Percentiles rank a stretch among this genome's conserved stretches.
phyloP scores from a whole-genome alignment of 30 jellyfish, hydroid and myxozoan species.

The Mastigias papua region DNA sequence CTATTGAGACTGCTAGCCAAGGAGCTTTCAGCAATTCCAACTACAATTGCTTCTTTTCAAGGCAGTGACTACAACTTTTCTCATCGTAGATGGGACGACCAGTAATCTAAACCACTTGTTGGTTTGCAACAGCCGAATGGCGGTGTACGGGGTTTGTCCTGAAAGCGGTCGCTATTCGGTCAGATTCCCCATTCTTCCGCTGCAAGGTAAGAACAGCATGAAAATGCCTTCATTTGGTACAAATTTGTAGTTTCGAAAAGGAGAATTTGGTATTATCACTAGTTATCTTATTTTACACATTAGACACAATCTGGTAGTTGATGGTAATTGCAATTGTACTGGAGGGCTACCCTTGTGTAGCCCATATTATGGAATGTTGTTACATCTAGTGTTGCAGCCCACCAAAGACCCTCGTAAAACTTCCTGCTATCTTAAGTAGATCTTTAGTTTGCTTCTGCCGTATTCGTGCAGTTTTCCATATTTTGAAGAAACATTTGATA shows the following conservation, averaged over 20 bases:
- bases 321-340: too few relatives aligned
- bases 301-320: background rate
- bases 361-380: background rate
- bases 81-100: too few relatives aligned
- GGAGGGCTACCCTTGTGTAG: background rate
- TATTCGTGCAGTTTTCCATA: too few relatives aligned
- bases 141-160: constrained; percentile 3
- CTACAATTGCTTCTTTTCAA: too few relatives aligned
- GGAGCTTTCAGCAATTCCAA: too few relatives aligned
- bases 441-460: too few relatives aligned
- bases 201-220: constrained; percentile 4
- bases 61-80: too few relatives aligned
- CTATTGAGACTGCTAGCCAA: too few relatives aligned
- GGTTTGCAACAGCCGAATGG: background rate
- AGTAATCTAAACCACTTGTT: constrained; percentile 17
- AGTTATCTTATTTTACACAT: background rate
- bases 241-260: background rate
- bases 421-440: too few relatives aligned
- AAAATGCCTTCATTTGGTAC: background rate
- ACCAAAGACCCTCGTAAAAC: too few relatives aligned
- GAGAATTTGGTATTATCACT: background rate
- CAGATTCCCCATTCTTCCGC: constrained; percentile 9
- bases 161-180: constrained; percentile 2
- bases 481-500: too few relatives aligned
- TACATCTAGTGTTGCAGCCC: background rate